A percentile compares a stretch with the other conserved stretches of the same genome.
These are phyloP conservation scores for Apodemia duryi DNA, from an alignment of 2,888 invertebrate genomes.

Conservation along the genomic window DNA sequence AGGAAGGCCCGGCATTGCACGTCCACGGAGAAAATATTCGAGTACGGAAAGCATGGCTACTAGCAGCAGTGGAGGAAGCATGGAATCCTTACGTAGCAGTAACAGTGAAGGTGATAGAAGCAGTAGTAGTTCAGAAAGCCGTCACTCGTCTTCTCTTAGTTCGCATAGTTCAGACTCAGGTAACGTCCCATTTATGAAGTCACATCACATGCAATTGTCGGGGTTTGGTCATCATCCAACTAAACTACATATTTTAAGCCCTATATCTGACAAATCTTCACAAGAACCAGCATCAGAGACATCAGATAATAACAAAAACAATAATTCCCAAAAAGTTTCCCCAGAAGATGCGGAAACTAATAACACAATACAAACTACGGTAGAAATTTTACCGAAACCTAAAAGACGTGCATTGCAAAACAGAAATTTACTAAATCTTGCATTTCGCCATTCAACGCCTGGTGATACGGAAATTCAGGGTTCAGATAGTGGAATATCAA, in stretches of 20 bases:
- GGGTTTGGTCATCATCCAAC: slow-evolving; percentile 86
- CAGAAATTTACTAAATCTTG: slow-evolving; percentile 85
- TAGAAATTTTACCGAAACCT: slow-evolving; percentile 76
- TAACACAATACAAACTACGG: slow-evolving; percentile 66
- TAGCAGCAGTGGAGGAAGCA: slow-evolving; percentile 91
- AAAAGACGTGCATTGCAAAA: slow-evolving; percentile 86
- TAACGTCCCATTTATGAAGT: slow-evolving; percentile 79
- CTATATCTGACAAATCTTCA: slow-evolving; percentile 93
- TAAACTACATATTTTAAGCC: slow-evolving; percentile 91
- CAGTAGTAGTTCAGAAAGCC: slow-evolving; percentile 90
- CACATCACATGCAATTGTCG: slow-evolving; percentile 81
- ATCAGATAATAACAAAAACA: slow-evolving; percentile 88
- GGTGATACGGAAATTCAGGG: slow-evolving; percentile 89
- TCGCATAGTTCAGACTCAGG: slow-evolving; percentile 92
- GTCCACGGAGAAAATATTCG: slow-evolving; percentile 82
- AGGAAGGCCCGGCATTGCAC: slow-evolving; percentile 75
- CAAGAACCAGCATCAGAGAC: slow-evolving; percentile 92
- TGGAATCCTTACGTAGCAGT: slow-evolving; percentile 92
- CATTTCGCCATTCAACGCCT: slow-evolving; percentile 81
- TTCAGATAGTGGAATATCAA: slow-evolving; percentile 92
- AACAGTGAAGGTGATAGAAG: slow-evolving; percentile 93
- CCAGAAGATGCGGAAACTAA: slow-evolving; percentile 81
- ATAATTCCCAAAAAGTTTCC: slow-evolving; percentile 87
- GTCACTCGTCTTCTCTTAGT: slow-evolving; percentile 90
- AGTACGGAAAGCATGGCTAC: slow-evolving; percentile 94